Evolutionary conservation across 2,888 invertebrate species (phyloP), one percentile per base, ranked within the genome.

Genomic region (Lissonota sp.): DNA sequence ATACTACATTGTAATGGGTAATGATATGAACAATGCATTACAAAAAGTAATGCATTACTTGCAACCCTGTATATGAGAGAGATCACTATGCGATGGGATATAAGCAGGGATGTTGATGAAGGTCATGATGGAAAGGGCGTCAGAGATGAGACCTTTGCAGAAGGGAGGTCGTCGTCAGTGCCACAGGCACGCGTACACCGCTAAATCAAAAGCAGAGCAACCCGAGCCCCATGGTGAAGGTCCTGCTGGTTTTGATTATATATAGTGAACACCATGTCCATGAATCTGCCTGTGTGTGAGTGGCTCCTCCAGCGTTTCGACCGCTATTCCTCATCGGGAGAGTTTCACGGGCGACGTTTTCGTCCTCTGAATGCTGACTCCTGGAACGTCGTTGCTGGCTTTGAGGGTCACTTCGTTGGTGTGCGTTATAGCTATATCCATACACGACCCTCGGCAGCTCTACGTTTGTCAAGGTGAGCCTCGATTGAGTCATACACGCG

Each of bases 201-300:
- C 88, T 91, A 91, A 91, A 91, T 91, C 91, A 91, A 91, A 91
- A 90, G 87, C 91, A 91, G 90, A 88, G 86, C 88, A 88, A 88
- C 84, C 80, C n/a, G n/a, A n/a, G n/a, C n/a, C n/a, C n/a, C 82
- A 84, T 83, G 80, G 70, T 74, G 79, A 64, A 46, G 26, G 26
- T 55, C 49, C 69, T 26, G 46, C 42, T 62, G 60, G 70, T 70
- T 26, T 14, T 57, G 73, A 55, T 66, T 58, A 51, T 42, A 51
- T 58, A 51, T 42, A 51, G 58, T 67, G 40, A 26, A 26, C 26
- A 26, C 67, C 26, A 6, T 10, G 39, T 57, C 64, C 57, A 49
- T 42, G 40, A 40, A 2, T 16, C 55, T 4, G 16, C 16, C 55
- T 26, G 26, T 26, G 26, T 26, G 26, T 26, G 26, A 26, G 26